Conservation (phyloP, 1,140 invertebrate species). For the Polypedilum vanderplanki region DNA sequence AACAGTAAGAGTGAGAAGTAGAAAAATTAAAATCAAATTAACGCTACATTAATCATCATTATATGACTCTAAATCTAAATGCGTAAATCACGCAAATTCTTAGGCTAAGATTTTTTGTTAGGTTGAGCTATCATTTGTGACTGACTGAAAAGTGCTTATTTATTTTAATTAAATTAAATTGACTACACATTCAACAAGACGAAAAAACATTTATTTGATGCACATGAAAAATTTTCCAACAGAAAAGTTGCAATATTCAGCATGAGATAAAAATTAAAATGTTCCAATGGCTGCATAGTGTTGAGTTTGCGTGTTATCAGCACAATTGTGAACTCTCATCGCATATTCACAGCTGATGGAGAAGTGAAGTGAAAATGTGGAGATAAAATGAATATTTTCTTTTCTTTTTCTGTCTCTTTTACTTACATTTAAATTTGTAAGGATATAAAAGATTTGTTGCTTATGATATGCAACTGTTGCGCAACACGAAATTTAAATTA, state of each 20-base stretch:
- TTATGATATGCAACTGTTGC: too few relatives aligned
- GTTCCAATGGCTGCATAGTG: constrained; percentile 9
- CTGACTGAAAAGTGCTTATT: not conserved
- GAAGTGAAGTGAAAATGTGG: not conserved
- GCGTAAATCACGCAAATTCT: not conserved
- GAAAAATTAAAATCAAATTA: constrained; percentile 28
- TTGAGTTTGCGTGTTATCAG: constrained; percentile 12
- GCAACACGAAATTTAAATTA: too few relatives aligned
- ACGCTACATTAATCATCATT: constrained; percentile 25
- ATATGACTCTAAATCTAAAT: not conserved
- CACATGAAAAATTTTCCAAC: constrained; percentile 1
- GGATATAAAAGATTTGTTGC: too few relatives aligned
- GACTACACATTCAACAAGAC: not conserved
- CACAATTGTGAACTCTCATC: not conserved
- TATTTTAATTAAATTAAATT: not conserved
- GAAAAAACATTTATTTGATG: not conserved
- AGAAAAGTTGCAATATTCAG: not conserved
- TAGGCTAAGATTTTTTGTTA: too few relatives aligned
- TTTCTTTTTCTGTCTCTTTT: too few relatives aligned
- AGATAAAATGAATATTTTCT: not conserved
- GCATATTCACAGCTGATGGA: constrained; percentile 1
- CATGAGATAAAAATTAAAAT: constrained; percentile 8
- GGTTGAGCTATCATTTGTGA: not conserved
- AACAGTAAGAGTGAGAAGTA: not conserved
- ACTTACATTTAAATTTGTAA: too few relatives aligned